phyloP scores from a whole-genome alignment of 2,113 vertebrate species.

The Tringa solitaria region DNA sequence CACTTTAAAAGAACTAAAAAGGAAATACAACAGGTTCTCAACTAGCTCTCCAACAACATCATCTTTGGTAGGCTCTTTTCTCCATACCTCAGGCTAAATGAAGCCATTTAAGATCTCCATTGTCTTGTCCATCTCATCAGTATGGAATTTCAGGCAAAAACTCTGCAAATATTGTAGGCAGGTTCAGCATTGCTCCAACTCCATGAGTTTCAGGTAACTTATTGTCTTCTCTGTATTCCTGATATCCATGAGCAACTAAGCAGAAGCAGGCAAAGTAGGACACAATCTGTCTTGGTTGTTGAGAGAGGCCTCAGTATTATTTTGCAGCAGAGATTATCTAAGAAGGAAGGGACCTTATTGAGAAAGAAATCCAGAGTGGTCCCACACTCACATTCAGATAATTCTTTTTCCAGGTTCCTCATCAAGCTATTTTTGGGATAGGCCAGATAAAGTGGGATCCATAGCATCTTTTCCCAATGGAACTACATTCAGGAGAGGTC shows the following conservation, averaged over 20 bases:
- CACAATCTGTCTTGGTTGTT: neutral
- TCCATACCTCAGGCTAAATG: neutral
- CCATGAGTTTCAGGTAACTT: neutral
- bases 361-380: neutral
- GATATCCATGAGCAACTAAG: neutral
- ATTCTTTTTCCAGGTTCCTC: neutral
- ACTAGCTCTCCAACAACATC: neutral
- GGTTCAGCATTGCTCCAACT: neutral
- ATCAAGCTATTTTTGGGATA: constrained; percentile 77
- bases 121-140: neutral
- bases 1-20: neutral
- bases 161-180: neutral
- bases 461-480: constrained; percentile 74
- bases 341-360: neutral
- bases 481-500: constrained; percentile 74
- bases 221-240: neutral
- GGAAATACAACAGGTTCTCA: neutral
- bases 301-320: neutral
- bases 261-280: neutral
- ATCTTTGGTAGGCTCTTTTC: neutral
- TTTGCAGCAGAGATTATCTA: neutral
- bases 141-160: neutral
- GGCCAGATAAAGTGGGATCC: constrained; percentile 80
- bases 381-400: neutral
- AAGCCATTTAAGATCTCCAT: neutral